Conservation (phyloP, 2,797 vertebrate genomes). For the Danio aesculapii region DNA sequence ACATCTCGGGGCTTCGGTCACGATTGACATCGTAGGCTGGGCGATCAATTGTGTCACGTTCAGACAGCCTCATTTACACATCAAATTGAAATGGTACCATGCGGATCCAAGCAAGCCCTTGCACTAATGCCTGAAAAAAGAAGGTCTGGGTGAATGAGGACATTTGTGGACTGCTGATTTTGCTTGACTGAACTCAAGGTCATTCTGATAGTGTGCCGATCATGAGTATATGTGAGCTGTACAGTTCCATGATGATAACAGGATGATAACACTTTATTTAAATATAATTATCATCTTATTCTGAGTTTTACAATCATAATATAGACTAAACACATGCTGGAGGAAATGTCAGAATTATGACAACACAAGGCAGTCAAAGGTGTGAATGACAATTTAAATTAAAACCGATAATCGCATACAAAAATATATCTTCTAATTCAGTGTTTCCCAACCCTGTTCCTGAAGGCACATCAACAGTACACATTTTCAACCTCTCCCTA, state of each 20-base stretch:
- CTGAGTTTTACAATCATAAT: slow-evolving; percentile 57
- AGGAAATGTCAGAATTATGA: slow-evolving; percentile 44
- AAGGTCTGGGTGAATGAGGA: neutral
- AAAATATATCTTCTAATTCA: neutral
- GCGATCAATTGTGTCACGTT: slow-evolving; percentile 10
- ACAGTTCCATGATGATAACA: too few relatives aligned
- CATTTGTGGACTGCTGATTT: neutral
- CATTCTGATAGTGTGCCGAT: slow-evolving; percentile 5
- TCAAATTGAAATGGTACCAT: slow-evolving; percentile 25
- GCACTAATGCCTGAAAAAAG: neutral
- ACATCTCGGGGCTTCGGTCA: slow-evolving; percentile 29
- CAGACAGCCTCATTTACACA: slow-evolving; percentile 34
- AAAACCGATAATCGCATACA: too few relatives aligned
- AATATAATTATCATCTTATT: slow-evolving; percentile 69
- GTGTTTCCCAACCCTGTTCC: too few relatives aligned
- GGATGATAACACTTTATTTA: slow-evolving; percentile 72
- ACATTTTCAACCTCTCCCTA: too few relatives aligned
- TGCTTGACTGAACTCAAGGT: neutral
- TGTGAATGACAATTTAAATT: slow-evolving; percentile 12
- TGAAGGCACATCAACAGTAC: too few relatives aligned
- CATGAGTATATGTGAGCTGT: neutral
- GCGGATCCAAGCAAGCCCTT: slow-evolving; percentile 8
- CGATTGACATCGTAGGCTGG: neutral
- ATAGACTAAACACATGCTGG: slow-evolving; percentile 51
- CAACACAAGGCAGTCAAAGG: slow-evolving; percentile 4